Base-by-base conservation (phyloP, 2,797 vertebrate species). In the Manis pentadactyla region DNA sequence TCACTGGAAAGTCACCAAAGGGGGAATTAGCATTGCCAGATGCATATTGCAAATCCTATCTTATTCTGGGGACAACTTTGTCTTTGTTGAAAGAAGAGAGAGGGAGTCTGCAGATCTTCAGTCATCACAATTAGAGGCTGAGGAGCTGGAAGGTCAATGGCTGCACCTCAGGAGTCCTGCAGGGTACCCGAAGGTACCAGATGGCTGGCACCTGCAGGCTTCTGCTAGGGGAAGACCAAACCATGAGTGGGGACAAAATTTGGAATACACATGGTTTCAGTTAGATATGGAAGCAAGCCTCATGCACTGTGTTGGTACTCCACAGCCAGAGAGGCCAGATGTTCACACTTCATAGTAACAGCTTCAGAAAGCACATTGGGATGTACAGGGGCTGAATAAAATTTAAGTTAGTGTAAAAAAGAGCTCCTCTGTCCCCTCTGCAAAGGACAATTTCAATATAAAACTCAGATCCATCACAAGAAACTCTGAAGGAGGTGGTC, bases 1-100 rank as follows among this genome's bases (percentile, higher is more conserved):
- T 27, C n/a, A 66, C 77, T 91, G 71, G 31, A 87, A 95, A 96
- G 81, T 97, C 92, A 83, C 66, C 37, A 64, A 31, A 23, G 77
- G 88, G 87, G 90, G 31, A 31, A 95, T 95, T 90, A 90, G 68
- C 92, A 78, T 66, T 82, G 61, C 63, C 66, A 92, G 64, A 3
- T 92, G 46, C n/a, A 10, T 2, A 0, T 91, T 95, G 94, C 90
- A 87, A 84, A 68, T 74, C 77, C 85, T 96, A 0, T 66, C 64
- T 74, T 53, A 7, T n/a, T 39, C 18, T 55, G 86, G 57, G 55
- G 3, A 37, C 46, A 49, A 11, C 46, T 59, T 29, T 85, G 46
- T 25, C 19, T 55, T 69, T 92, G 49, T 55, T 92, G n/a, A 39
- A 55, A 31, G 37, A 25, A 79, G 12, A 39, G 37, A 69, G 23